These are phyloP conservation scores for Sarcophilus harrisii DNA, from an alignment of 2,797 vertebrate genomes.

Conservation along the genomic window DNA sequence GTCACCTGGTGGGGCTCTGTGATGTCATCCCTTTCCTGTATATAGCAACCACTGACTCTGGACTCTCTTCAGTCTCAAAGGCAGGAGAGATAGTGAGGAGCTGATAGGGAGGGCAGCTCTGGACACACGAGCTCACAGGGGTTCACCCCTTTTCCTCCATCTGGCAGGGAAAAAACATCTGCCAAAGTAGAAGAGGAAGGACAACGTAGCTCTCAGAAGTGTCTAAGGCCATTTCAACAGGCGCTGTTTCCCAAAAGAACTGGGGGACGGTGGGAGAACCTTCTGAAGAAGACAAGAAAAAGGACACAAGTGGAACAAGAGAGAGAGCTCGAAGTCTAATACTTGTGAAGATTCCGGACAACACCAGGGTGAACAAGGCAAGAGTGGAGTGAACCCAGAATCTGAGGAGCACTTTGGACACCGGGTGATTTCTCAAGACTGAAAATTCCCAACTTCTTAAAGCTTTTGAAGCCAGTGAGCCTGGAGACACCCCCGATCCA, in stretches of 20 bases:
- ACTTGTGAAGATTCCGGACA: background rate
- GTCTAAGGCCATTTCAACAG: background rate
- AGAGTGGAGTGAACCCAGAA: background rate
- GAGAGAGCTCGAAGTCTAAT: background rate
- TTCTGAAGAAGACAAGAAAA: background rate
- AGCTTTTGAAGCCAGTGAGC: too few species aligned
- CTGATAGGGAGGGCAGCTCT: background rate
- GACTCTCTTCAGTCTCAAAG: background rate
- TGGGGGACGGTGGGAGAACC: background rate
- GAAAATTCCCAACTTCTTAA: background rate
- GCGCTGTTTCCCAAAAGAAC: background rate
- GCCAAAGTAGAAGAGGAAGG: background rate
- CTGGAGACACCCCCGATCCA: rapidly evolving
- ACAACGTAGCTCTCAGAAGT: background rate
- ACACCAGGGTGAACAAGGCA: background rate
- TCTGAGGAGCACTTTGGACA: background rate
- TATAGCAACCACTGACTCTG: background rate
- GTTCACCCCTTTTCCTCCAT: background rate
- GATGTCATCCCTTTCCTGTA: background rate
- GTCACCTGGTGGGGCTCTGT: background rate
- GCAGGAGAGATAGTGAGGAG: background rate
- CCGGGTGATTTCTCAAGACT: background rate
- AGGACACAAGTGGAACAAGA: background rate
- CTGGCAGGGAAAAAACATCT: background rate
- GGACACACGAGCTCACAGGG: background rate